phyloP scores from a whole-genome alignment of 2,113 vertebrate species.

The Hemiprocne comata region DNA sequence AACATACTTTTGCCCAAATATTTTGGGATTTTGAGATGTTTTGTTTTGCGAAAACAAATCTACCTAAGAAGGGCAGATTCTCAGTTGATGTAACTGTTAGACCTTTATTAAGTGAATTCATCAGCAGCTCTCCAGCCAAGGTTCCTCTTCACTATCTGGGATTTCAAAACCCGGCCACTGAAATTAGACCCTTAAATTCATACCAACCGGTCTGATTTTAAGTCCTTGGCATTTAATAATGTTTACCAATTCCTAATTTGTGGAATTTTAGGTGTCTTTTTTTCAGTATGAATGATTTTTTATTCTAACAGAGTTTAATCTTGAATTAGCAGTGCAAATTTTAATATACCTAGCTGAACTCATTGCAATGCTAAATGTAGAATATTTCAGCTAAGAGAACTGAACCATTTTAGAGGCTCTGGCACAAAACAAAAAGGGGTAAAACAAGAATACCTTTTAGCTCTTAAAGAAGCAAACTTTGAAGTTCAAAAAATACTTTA shows the following conservation, averaged over 20 bases:
- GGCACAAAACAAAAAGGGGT: not conserved
- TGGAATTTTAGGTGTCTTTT: not conserved
- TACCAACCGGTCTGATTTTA: not conserved
- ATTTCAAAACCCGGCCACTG: not conserved
- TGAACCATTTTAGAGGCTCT: not conserved
- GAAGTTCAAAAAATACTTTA: not conserved
- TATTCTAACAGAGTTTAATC: not conserved
- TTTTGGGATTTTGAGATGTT: not conserved
- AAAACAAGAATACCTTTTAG: not conserved
- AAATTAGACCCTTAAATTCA: not conserved
- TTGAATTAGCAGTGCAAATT: not conserved
- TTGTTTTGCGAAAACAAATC: constrained; percentile 12
- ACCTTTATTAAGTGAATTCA: not conserved
- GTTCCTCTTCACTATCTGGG: not conserved
- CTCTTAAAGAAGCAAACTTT: not conserved
- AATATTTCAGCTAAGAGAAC: not conserved
- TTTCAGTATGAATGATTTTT: not conserved
- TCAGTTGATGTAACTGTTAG: not conserved
- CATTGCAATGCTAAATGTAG: not conserved
- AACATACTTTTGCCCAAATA: not conserved
- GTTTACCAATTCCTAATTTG: not conserved
- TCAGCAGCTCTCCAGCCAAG: not conserved
- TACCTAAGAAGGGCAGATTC: not conserved
- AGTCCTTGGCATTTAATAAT: not conserved
- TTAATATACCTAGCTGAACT: not conserved